Base-by-base conservation (phyloP, 2,888 invertebrate genomes). In the Caenorhabditis sp. region DNA sequence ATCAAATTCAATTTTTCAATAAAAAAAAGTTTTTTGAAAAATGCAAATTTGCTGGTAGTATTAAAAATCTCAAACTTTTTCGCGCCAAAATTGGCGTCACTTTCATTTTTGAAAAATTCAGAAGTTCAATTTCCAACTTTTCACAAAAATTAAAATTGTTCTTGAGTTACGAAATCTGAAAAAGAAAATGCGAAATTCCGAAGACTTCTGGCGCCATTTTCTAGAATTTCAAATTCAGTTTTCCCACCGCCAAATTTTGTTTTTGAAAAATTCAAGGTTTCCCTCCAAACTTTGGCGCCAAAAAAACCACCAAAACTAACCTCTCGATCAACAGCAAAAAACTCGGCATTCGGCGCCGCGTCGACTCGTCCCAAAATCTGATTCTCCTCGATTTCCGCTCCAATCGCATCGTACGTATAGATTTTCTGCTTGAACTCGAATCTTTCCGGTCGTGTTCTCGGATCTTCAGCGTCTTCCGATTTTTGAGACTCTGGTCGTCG, bases 281-380 rank as follows among this genome's bases (percentile, higher is more conserved):
- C 14, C 14, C 37, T 14, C 8, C 37, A 37, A 8, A 8, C 37
- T 14, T 37, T 37, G 14, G 14, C 14, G 37, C 8, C 10, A 14
- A 8, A 14, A 37, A 14, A 8, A 37, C 14, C 37, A 37, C 37
- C 8, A 37, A 37, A 31, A 31, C 53, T 14, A 14, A 78, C 78
- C 64, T 76, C 68, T 62, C 76, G 61, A 60, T 78, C 78, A 23
- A 80, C 58, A 0, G 76, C 80, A 54, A 77, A 80, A 60, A 77
- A 73, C 36, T 80, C 71, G 2, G 72, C 60, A 50, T 73, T 71
- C 10, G 79, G 79, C 2, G 57, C 43, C 0, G 80, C 80, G 10
- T 69, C 74, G 3, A 80, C 78, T 67, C 62, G 49, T 59, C 80
- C 80, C 19, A 80, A 19, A 0, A 75, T 57, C 24, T 73, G 70